phyloP scores from a whole-genome alignment of 2,113 vertebrate genomes.

The Bubo scandiacus region DNA sequence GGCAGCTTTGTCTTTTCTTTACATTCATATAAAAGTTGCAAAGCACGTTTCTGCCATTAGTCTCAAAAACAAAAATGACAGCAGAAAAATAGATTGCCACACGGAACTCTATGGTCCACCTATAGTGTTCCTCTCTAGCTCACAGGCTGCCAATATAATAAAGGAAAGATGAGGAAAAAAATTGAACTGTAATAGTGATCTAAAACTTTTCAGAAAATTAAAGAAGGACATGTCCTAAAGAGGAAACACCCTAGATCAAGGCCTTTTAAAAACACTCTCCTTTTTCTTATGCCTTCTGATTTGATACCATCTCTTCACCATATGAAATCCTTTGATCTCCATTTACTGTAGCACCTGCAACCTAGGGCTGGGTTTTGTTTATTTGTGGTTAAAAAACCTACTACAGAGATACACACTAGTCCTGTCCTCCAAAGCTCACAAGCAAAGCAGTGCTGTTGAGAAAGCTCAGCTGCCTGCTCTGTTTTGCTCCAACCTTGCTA shows the following conservation, averaged over 20 bases:
- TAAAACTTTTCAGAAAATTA: not conserved
- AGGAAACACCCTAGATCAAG: not conserved
- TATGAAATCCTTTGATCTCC: not conserved
- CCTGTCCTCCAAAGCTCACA: not conserved
- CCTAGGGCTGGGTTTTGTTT: not conserved
- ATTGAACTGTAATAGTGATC: not conserved
- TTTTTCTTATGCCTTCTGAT: not conserved
- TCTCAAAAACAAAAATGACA: not conserved
- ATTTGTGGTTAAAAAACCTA: not conserved
- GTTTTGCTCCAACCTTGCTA: not conserved
- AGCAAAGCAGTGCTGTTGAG: not conserved
- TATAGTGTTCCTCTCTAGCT: not conserved
- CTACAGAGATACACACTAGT: not conserved
- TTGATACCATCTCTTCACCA: not conserved
- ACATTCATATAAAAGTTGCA: not conserved
- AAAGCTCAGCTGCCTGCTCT: not conserved
- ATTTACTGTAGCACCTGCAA: not conserved
- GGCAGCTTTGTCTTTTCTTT: not conserved
- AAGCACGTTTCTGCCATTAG: not conserved
- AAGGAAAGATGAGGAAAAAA: not conserved
- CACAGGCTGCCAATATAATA: not conserved
- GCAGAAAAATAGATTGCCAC: not conserved
- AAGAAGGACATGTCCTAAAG: not conserved
- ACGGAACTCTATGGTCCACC: not conserved
- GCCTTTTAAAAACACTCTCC: not conserved